Conservation (phyloP, 2,797 vertebrate species). For the Mycteria americana region DNA sequence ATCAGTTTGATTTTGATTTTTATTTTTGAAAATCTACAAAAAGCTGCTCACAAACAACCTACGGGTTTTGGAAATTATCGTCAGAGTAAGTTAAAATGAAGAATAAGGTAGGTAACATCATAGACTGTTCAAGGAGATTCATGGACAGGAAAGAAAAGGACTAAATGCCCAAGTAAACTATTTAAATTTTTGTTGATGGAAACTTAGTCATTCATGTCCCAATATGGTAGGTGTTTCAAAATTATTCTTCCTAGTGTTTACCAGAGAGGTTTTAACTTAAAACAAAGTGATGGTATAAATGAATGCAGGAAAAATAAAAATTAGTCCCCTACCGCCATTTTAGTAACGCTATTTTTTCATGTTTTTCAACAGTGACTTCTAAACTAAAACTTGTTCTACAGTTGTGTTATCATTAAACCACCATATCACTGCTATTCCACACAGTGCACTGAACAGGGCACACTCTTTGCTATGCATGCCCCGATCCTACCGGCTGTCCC, state of each 20-base stretch:
- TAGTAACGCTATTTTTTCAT: background rate
- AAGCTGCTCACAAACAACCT: background rate
- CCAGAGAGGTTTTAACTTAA: background rate
- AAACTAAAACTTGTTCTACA: background rate
- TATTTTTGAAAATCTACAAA: background rate
- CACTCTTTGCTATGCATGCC: background rate
- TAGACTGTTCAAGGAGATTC: background rate
- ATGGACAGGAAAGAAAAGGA: background rate
- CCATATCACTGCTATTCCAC: background rate
- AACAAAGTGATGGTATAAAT: background rate
- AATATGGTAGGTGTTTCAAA: background rate
- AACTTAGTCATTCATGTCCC: background rate
- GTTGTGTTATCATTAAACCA: background rate
- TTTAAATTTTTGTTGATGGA: background rate
- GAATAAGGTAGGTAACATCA: background rate
- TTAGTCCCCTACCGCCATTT: background rate
- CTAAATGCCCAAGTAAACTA: background rate
- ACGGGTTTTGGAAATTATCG: background rate
- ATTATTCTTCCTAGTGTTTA: background rate
- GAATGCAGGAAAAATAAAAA: background rate
- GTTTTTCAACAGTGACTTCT: background rate
- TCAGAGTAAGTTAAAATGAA: background rate
- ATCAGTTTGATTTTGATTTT: background rate
- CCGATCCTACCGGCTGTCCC: background rate
- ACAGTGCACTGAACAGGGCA: background rate